These are phyloP conservation scores for Onchidella celtica DNA, from an alignment of 2,888 invertebrate genomes.

Conservation along the genomic window DNA sequence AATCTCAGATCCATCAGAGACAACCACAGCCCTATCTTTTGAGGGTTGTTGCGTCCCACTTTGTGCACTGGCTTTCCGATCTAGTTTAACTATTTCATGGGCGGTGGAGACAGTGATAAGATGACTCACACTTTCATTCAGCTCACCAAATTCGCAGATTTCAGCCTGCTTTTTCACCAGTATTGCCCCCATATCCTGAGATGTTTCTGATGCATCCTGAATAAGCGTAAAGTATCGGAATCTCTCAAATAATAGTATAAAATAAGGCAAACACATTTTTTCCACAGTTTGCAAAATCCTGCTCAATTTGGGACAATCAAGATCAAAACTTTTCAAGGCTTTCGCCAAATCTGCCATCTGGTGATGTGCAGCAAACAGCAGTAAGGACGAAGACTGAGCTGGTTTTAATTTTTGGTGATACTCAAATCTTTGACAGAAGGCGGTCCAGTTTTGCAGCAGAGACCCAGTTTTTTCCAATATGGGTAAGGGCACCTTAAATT, in stretches of 20 bases:
- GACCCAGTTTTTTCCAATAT: not conserved
- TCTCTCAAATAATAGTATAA: slow-evolving; percentile 41
- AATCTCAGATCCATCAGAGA: not conserved
- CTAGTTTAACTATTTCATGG: no score
- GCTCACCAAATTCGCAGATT: slow-evolving; percentile 36
- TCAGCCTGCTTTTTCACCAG: slow-evolving; percentile 26
- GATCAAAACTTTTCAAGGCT: slow-evolving; percentile 15
- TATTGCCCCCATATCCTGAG: slow-evolving; percentile 1
- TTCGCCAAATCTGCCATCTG: slow-evolving; percentile 15
- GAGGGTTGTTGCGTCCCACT: no score
- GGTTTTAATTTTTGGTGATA: no score
- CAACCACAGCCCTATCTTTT: no score
- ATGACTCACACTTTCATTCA: slow-evolving; percentile 25
- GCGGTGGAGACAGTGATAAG: no score
- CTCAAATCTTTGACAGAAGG: slow-evolving; percentile 13
- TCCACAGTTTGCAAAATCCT: slow-evolving; percentile 35
- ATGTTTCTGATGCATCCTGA: slow-evolving; percentile 9
- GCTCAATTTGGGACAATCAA: slow-evolving; percentile 14
- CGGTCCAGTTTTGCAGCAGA: slow-evolving; percentile 11
- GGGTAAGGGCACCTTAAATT: slow-evolving; percentile 5
- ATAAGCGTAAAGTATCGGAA: slow-evolving; percentile 31
- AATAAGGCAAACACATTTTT: slow-evolving; percentile 34
- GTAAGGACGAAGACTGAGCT: slow-evolving; percentile 25
- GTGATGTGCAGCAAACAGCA: slow-evolving; percentile 35
- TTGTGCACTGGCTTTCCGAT: not conserved